phyloP scores from a whole-genome alignment of 2,888 invertebrate species.

The Lasioglossum villosulum region DNA sequence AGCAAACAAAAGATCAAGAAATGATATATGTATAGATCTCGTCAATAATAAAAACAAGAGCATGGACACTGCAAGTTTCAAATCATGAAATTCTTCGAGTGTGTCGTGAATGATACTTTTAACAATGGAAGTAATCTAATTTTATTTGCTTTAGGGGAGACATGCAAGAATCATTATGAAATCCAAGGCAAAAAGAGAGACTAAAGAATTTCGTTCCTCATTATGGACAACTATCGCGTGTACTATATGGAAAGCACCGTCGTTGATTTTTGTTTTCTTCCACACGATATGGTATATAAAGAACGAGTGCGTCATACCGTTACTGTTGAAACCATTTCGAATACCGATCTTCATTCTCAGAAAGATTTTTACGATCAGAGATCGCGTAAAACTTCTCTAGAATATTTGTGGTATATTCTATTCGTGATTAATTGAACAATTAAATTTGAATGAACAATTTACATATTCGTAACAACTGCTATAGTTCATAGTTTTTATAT shows the following conservation, averaged over 20 bases:
- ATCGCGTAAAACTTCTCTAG: constrained; percentile 67
- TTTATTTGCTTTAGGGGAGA: constrained; percentile 81
- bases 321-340: constrained; percentile 73
- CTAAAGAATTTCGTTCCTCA: constrained; percentile 72
- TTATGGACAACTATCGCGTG: constrained; percentile 78
- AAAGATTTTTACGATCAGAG: constrained; percentile 66
- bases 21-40: background rate
- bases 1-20: background rate
- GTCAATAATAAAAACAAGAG: background rate
- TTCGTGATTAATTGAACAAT: background rate
- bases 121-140: constrained; percentile 67
- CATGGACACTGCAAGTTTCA: background rate
- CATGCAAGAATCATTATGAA: constrained; percentile 74
- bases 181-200: constrained; percentile 72
- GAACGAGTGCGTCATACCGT: constrained; percentile 71
- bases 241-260: constrained; percentile 75
- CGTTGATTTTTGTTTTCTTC: constrained; percentile 71
- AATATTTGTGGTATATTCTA: background rate
- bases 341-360: constrained; percentile 75
- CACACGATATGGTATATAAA: constrained; percentile 71
- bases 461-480: background rate
- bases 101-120: background rate
- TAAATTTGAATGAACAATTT: background rate
- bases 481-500: background rate
- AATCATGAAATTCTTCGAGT: background rate